Evolutionary conservation across 2,797 vertebrate genomes (phyloP).

Genomic region (Glossophaga mutica): DNA sequence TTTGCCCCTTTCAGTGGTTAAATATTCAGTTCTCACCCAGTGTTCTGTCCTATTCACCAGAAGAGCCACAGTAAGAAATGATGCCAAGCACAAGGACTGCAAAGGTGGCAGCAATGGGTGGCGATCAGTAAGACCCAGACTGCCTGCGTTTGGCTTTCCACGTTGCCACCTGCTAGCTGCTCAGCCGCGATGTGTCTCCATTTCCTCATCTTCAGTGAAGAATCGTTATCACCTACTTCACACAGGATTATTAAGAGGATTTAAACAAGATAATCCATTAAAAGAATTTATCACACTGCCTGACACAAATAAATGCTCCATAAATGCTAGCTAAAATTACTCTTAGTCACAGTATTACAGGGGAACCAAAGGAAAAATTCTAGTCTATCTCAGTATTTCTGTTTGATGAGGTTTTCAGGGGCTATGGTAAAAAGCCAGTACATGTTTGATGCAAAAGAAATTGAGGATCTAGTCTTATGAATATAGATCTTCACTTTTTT

Average conservation of each 20-base stretch:
- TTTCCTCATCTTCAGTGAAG: background rate
- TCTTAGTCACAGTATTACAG: background rate
- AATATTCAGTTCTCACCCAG: background rate
- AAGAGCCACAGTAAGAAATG: background rate
- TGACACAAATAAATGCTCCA: conserved; percentile 16
- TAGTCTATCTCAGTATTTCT: conserved; percentile 5
- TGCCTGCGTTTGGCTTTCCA: background rate
- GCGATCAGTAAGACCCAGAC: background rate
- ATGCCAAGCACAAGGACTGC: background rate
- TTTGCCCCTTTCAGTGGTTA: background rate
- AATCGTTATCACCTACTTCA: background rate
- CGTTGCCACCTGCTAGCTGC: background rate
- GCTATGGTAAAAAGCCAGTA: background rate
- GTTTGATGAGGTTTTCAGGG: conserved; percentile 6
- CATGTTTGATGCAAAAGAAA: conserved; percentile 20
- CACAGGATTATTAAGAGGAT: background rate
- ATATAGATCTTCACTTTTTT: conserved; percentile 62
- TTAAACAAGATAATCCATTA: conserved; percentile 23
- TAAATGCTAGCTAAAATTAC: conserved; percentile 36
- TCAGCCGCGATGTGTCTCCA: background rate
- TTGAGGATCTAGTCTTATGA: conserved; percentile 46
- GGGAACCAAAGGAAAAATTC: conserved; percentile 25
- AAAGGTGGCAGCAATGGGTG: background rate
- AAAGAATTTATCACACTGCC: background rate
- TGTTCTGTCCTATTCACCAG: background rate